phyloP scores from a whole-genome alignment of 2,888 invertebrate species.

The Polydesmus complanatus region DNA sequence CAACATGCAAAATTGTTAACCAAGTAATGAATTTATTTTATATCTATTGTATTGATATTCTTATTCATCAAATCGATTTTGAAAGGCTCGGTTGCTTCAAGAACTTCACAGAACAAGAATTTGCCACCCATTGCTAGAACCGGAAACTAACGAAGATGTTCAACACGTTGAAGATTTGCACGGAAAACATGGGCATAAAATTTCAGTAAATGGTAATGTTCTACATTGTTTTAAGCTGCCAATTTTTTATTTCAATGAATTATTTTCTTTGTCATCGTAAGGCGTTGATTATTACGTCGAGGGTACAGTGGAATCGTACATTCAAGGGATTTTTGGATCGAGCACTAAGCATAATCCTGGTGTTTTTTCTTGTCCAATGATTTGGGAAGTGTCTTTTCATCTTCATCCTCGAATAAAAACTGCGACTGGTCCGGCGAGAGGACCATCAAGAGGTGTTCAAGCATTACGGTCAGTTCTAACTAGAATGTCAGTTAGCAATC shows the following conservation, averaged over 20 bases:
- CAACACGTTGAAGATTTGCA: not conserved
- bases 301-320: slow-evolving; percentile 13
- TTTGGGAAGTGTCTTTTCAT: slow-evolving; percentile 53
- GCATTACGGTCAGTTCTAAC: slow-evolving; percentile 50
- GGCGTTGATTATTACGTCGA: slow-evolving; percentile 2
- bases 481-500: slow-evolving; percentile 53
- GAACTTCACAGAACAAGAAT: slow-evolving; percentile 49
- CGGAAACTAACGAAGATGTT: slow-evolving; percentile 36
- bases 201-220: not conserved
- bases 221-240: not conserved
- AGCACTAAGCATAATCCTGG: slow-evolving; percentile 45
- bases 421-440: slow-evolving; percentile 20
- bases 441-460: slow-evolving; percentile 30
- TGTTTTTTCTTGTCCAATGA: slow-evolving; percentile 56
- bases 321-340: slow-evolving; percentile 35
- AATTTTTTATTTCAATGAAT: slow-evolving; percentile 9
- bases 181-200: not conserved
- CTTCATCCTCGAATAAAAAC: slow-evolving; percentile 54
- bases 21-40: slow-evolving; percentile 26
- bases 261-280: slow-evolving; percentile 4
- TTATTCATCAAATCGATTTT: not conserved
- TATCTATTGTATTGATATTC: not conserved
- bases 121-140: slow-evolving; percentile 51
- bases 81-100: slow-evolving; percentile 38
- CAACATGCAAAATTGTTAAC: slow-evolving; percentile 50